Percentiles rank a stretch among this genome's conserved stretches.
These are phyloP conservation scores for Criorhina ranunculi DNA, from an alignment of 2,888 invertebrate species.

Conservation along the genomic window DNA sequence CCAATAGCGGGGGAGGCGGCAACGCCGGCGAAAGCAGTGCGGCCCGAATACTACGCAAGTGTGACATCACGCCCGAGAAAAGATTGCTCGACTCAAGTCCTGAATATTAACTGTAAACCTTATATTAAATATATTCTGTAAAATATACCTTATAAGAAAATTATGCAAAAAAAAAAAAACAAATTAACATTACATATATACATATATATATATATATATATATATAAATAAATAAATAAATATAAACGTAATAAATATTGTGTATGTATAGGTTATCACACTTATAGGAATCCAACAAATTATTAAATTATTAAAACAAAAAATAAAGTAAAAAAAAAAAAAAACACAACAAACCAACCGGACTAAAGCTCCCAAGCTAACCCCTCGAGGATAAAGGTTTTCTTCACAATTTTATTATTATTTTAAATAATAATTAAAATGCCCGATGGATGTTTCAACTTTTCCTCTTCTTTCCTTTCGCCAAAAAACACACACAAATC, in stretches of 20 bases:
- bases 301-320: slow-evolving; percentile 77
- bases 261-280: slow-evolving; percentile 77
- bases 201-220: slow-evolving; percentile 53
- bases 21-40: slow-evolving; percentile 79
- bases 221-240: slow-evolving; percentile 46
- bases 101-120: slow-evolving; percentile 81
- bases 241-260: slow-evolving; percentile 68
- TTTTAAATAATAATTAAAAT: slow-evolving; percentile 69
- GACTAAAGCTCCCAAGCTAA: slow-evolving; percentile 13
- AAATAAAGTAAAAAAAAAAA: slow-evolving; percentile 31
- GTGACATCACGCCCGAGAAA: slow-evolving; percentile 84
- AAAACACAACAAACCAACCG: slow-evolving; percentile 33
- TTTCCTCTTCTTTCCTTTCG: background rate
- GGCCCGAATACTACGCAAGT: slow-evolving; percentile 82
- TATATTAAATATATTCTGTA: slow-evolving; percentile 74
- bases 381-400: slow-evolving; percentile 16
- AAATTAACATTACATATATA: slow-evolving; percentile 67
- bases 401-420: slow-evolving; percentile 63
- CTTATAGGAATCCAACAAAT: slow-evolving; percentile 76
- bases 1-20: slow-evolving; percentile 71
- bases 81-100: slow-evolving; percentile 84
- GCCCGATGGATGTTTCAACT: slow-evolving; percentile 29
- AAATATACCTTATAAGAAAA: slow-evolving; percentile 58
- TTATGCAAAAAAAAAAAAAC: slow-evolving; percentile 58
- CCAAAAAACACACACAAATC: background rate